These are phyloP conservation scores for Stenolophus ochropezus DNA, from an alignment of 2,888 invertebrate species.

Conservation along the genomic window DNA sequence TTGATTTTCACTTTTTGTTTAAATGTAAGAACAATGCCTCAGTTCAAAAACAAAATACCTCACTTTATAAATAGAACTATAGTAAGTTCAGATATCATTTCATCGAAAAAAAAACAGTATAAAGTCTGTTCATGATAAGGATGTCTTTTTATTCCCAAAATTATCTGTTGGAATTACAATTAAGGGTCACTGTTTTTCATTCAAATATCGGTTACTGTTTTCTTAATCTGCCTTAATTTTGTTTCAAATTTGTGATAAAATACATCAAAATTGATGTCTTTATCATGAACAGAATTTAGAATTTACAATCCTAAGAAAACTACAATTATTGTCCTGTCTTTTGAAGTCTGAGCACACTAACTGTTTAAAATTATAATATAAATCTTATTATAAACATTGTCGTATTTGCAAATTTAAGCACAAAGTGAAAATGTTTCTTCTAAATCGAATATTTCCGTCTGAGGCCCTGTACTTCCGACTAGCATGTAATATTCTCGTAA, in stretches of 20 bases:
- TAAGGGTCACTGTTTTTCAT: no score
- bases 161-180: no score
- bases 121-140: not conserved
- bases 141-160: no score
- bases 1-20: not conserved
- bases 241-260: no score
- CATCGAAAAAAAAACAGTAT: not conserved
- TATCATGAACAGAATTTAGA: no score
- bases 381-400: not conserved
- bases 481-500: conserved; percentile 33
- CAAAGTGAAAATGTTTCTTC: not conserved
- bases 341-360: not conserved
- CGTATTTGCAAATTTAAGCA: not conserved
- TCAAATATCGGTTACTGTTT: no score
- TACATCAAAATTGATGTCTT: no score
- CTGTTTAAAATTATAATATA: not conserved
- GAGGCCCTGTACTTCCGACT: conserved; percentile 25
- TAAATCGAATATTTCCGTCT: conserved; percentile 33
- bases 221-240: no score
- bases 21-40: not conserved
- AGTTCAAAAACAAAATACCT: not conserved
- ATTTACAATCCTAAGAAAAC: no score
- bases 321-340: no score
- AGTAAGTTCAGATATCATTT: not conserved
- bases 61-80: not conserved